Evolutionary conservation across 92 coral and sea anemone species (phyloP), one percentile per base, ranked within the genome.

Genomic region (Pocillopora meandrina): DNA sequence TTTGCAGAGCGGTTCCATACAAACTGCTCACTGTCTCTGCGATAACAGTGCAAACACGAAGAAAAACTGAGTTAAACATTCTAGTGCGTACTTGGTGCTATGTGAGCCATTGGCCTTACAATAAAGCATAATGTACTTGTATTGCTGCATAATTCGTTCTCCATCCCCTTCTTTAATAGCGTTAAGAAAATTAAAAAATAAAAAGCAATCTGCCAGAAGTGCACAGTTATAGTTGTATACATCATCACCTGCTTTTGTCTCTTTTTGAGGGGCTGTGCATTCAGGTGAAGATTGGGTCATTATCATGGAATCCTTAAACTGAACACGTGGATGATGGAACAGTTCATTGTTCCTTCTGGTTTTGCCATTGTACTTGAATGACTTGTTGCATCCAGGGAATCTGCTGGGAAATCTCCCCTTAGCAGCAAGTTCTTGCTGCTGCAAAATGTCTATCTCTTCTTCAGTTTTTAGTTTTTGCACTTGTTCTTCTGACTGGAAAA

Each of bases 1-100:
- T 89, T 92, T 9, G 89, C 89, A 1, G 89, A 78, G 65, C 91
- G 76, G 82, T 92, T 92, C 95, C 92, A 89, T 6, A 17, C 20
- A 42, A 64, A 64, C 10, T 26, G 69, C 19, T 18, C 69, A 64
- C 69, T 64, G 10, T 64, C 69, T 64, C 69, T 64, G 69, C 19
- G 69, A 4, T 31, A 64, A 64, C 6, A 64, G 35, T 18, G 69
- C 21, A 64, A 18, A 19, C 26, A 64, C 69, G 19, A 64, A 26
- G 31, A 64, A 64, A 4, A 64, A 64, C 10, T 64, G 69, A 31
- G 18, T 18, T 5, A 64, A 11, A 26, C 69, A 64, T 64, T 64
- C 34, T 18, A 20, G 69, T 5, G 69, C 23, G 10, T 64, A 64
- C 34, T 64, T 64, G 69, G 69, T 20, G 69, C 34, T 64, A 10